phyloP scores from a whole-genome alignment of 1,140 invertebrate genomes.

The Dreissena polymorpha region DNA sequence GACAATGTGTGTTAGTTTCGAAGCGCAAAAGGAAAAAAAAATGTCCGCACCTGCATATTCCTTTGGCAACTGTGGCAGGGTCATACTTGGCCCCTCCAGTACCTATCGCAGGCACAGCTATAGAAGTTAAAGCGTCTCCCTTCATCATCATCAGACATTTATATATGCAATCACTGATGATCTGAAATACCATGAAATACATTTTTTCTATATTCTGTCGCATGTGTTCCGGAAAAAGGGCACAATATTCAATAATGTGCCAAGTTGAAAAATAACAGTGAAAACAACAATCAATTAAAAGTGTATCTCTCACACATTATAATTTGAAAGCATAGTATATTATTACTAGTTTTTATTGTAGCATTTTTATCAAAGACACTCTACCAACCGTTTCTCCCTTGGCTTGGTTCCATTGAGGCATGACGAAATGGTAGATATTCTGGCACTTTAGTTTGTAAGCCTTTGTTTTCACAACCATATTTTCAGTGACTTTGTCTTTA shows the following conservation, averaged over 20 bases:
- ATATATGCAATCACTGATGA: not conserved
- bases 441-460: slow-evolving; percentile 28
- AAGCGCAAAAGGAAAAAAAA: not conserved
- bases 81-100: slow-evolving; percentile 29
- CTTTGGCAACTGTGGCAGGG: slow-evolving; percentile 12
- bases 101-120: slow-evolving; percentile 37
- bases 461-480: slow-evolving; percentile 11
- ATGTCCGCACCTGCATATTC: slow-evolving; percentile 19
- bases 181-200: not conserved
- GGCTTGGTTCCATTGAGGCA: slow-evolving; percentile 14
- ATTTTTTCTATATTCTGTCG: not conserved
- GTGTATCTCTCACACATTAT: not conserved
- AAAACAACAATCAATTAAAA: not conserved
- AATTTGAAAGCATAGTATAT: no score
- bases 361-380: no score
- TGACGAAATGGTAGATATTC: slow-evolving; percentile 25
- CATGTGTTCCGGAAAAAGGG: not conserved
- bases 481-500: not conserved
- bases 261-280: not conserved
- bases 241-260: not conserved
- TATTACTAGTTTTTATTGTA: no score
- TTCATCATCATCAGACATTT: slow-evolving; percentile 37
- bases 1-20: no score
- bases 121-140: not conserved
- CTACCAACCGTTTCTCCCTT: slow-evolving; percentile 19